Evolutionary conservation across 2,113 vertebrate species (phyloP), one percentile per base, ranked within the genome.

Genomic region (Riparia riparia): DNA sequence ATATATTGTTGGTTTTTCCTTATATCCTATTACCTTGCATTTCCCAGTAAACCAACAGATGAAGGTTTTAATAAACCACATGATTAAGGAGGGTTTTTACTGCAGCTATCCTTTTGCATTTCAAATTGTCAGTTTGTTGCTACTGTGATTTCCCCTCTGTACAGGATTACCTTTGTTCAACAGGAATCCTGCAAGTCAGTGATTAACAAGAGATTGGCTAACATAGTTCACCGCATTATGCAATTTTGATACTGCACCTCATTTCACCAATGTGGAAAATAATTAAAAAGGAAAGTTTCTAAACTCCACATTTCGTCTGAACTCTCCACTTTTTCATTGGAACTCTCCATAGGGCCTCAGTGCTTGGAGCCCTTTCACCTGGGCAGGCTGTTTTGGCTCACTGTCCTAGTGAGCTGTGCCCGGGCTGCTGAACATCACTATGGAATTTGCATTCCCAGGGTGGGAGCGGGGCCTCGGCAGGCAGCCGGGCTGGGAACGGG

Each of bases 131-230:
- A 9, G 26, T 37, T 64, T 58, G 24, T 39, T 78, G 45, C 41
- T 37, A 0, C 44, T 28, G 70, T 3, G 25, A 16, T 86, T 94
- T 95, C 28, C 69, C 84, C 84, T 97, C 39, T 95, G 70, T 87
- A 81, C 83, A 83, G 88, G 17, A 78, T 78, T 89, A 84, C 83
- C 87, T 82, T 92, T 92, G 95, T 22, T 85, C 91, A 50, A 58
- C 79, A n/a, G 0, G 2, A 31, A 14, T n/a, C 3, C 0, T 13
- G 20, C 34, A 49, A 82, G 89, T 78, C 49, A 69, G 51, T 54
- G 54, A 95, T 96, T 95, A 95, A 93, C 82, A n/a, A 65, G 32
- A 37, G 19, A 21, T 53, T 73, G 56, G 73, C 60, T 68, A 60
- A 82, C 1, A 4, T 32, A 10, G 37, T 37, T 77, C 18, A 7